phyloP scores from a whole-genome alignment of 1,140 invertebrate genomes.

The Formica exsecta region DNA sequence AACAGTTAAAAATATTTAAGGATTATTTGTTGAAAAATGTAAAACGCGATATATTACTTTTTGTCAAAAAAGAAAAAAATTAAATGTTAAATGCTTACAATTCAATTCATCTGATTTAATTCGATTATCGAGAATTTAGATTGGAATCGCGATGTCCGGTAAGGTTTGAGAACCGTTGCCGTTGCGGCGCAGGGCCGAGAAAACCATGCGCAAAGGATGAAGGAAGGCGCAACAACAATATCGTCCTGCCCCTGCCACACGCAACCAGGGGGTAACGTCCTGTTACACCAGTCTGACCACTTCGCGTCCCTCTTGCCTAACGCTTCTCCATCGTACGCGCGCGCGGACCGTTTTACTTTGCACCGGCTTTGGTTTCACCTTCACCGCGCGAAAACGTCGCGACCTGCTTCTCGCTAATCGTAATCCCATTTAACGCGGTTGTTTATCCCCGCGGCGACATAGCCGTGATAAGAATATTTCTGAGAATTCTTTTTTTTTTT shows the following conservation, averaged over 20 bases:
- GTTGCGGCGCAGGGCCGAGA: not conserved
- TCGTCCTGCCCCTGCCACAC: conserved; percentile 69
- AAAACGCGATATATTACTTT: not conserved
- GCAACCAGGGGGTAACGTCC: conserved; percentile 75
- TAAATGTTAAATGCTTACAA: not conserved
- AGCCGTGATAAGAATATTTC: no score
- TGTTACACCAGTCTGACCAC: conserved; percentile 80
- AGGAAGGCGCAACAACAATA: conserved; percentile 65
- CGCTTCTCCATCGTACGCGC: conserved; percentile 59
- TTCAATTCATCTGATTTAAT: not conserved
- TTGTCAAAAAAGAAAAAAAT: not conserved
- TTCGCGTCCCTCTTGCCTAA: conserved; percentile 52
- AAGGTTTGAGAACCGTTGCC: conserved; percentile 43
- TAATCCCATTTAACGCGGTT: conserved; percentile 65
- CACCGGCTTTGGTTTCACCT: conserved; percentile 40
- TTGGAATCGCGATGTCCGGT: not conserved
- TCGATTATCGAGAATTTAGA: not conserved
- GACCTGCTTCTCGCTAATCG: conserved; percentile 62
- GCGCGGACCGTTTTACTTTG: conserved; percentile 59
- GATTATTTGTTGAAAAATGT: not conserved
- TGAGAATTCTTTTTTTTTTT: not conserved
- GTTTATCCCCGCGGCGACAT: conserved; percentile 19
- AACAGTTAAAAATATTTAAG: not conserved
- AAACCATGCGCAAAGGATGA: conserved; percentile 38
- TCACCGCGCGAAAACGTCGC: conserved; percentile 28